Percentiles rank a stretch among this genome's conserved stretches.
These are phyloP conservation scores for Rhabdophis nuchalis DNA, from an alignment of 2,797 vertebrate genomes.

Conservation along the genomic window DNA sequence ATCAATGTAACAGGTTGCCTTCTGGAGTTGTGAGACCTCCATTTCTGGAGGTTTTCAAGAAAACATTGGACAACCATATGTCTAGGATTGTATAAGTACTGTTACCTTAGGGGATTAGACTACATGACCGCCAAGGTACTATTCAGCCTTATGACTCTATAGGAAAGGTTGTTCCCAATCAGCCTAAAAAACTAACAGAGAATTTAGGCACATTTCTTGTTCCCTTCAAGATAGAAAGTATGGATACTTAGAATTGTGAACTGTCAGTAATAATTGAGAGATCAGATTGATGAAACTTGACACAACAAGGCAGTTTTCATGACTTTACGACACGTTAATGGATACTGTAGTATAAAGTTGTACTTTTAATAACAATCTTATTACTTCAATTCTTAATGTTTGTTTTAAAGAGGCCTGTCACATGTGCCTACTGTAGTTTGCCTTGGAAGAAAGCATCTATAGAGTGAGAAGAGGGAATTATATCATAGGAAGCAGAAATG, in stretches of 20 bases:
- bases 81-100: no score
- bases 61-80: no score
- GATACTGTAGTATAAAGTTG: slow-evolving; percentile 73
- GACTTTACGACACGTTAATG: slow-evolving; percentile 65
- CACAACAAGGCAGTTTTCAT: slow-evolving; percentile 70
- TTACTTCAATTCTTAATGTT: slow-evolving; percentile 73
- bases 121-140: no score
- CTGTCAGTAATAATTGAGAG: slow-evolving; percentile 71
- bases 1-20: background rate
- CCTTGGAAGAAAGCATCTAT: slow-evolving; percentile 47
- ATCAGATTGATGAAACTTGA: slow-evolving; percentile 74
- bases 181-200: slow-evolving; percentile 34
- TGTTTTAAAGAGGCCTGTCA: slow-evolving; percentile 68
- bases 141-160: background rate
- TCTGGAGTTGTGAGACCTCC: background rate
- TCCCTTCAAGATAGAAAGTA: slow-evolving; percentile 50
- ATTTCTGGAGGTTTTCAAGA: no score
- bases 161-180: background rate
- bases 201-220: slow-evolving; percentile 38
- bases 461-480: background rate
- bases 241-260: slow-evolving; percentile 65
- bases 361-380: slow-evolving; percentile 78
- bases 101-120: no score
- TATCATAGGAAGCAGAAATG: background rate
- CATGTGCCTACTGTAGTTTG: slow-evolving; percentile 55